Conservation (phyloP, 1,140 invertebrate species). For the Eurosta solidaginis region DNA sequence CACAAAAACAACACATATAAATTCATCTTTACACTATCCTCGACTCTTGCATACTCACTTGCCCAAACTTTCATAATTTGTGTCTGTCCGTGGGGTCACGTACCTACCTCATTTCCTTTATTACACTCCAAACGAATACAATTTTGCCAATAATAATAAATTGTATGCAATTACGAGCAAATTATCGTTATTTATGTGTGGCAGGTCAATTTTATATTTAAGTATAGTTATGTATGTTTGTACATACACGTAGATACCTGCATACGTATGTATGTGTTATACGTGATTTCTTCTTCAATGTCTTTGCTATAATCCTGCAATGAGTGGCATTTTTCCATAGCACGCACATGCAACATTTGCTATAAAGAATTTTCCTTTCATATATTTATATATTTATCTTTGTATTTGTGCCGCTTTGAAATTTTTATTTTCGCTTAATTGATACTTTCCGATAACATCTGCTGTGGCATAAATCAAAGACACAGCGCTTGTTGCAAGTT, state of each 20-base stretch:
- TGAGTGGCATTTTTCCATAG: background rate
- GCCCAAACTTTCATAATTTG: background rate
- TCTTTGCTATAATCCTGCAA: background rate
- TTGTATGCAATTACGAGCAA: slow-evolving; percentile 27
- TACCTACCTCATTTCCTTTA: slow-evolving; percentile 17
- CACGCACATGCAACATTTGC: background rate
- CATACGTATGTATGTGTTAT: background rate
- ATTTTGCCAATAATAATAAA: slow-evolving; percentile 28
- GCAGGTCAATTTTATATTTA: slow-evolving; percentile 23
- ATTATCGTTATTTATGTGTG: slow-evolving; percentile 27
- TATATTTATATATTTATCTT: background rate
- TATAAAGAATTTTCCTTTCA: background rate
- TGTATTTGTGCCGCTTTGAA: background rate
- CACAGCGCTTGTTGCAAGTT: background rate
- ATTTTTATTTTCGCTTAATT: slow-evolving; percentile 26
- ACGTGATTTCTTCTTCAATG: background rate
- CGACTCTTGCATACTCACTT: background rate
- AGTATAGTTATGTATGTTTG: too few relatives aligned
- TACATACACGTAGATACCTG: background rate
- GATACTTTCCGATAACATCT: slow-evolving; percentile 23
- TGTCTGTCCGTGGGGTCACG: slow-evolving; percentile 9
- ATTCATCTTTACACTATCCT: background rate
- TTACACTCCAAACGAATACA: background rate
- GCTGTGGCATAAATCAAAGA: slow-evolving; percentile 14
- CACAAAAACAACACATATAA: too few relatives aligned